Evolutionary conservation across 2,888 invertebrate genomes (phyloP), one percentile per base, ranked within the genome.

Genomic region (Taenaris catops): DNA sequence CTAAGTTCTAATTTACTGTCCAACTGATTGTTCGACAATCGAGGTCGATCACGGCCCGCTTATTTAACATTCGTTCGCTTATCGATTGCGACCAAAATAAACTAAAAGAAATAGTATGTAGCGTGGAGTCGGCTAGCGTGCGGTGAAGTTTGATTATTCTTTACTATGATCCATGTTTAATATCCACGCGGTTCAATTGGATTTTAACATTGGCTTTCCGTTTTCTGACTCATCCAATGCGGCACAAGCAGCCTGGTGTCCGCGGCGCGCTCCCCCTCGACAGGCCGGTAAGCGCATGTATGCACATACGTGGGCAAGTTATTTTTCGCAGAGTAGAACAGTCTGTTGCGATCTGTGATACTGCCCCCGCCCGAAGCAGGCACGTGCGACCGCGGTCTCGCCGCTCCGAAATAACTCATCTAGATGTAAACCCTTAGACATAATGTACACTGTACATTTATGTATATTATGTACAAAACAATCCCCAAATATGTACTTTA

Each of bases 221-320:
- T 69, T 73, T 72, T 76, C 81, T 84, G 83, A 84, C 84, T 81
- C 81, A 81, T 83, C 79, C 80, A 79, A 75, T 65, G 68, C 70
- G 68, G 64, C 62, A 62, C 63, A 65, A 51, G 66, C 74, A 74
- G 76, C 70, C 60, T 75, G 73, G 79, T 74, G 74, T 55, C 57
- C 64, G 58, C 70, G 73, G 23, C 75, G 71, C 51, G 67, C 57
- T 49, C 51, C 67, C 44, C 49, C 63, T 39, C 74, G 70, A 43
- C 71, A 58, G 54, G 51, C 64, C 55, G 74, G 74, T 74, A 76
- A 78, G 72, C 63, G 46, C 44, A 49, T 44, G 48, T 55, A 45
- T 53, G 53, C 24, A 21, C 42, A 16, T 24, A 24, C 33, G 34
- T 28, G 28, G 33, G 36, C 32, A 26, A 17, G 26, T 31, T 23